Conservation (phyloP, 2,113 vertebrate genomes). For the Elephas maximus region DNA sequence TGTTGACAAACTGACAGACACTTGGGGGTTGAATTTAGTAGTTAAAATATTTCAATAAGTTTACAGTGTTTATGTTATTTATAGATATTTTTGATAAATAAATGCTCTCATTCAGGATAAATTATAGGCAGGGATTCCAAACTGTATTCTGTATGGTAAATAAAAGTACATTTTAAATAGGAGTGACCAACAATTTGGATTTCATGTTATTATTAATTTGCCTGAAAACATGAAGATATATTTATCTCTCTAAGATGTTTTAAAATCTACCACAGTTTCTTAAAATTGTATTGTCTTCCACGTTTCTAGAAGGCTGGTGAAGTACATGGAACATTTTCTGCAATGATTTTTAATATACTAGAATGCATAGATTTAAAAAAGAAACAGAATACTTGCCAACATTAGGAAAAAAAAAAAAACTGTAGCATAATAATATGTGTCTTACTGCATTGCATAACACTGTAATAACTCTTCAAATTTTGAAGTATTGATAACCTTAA, state of each 20-base stretch:
- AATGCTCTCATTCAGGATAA: not conserved
- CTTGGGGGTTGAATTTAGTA: no score
- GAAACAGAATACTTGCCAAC: not conserved
- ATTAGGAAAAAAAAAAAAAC: no score
- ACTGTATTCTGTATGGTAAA: not conserved
- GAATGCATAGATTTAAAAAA: not conserved
- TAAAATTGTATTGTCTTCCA: not conserved
- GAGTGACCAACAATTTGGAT: not conserved
- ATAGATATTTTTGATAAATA: not conserved
- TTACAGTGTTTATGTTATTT: not conserved
- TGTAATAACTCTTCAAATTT: not conserved
- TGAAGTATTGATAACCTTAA: not conserved
- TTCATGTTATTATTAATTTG: not conserved
- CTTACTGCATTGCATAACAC: not conserved
- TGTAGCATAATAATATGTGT: no score
- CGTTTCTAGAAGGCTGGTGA: not conserved
- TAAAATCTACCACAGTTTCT: not conserved
- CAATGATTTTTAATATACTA: not conserved
- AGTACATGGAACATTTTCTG: not conserved
- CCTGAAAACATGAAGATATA: not conserved
- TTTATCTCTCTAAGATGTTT: not conserved
- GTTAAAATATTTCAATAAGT: not conserved
- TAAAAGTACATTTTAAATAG: not conserved
- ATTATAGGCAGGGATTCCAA: not conserved
- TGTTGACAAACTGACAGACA: no score